Evolutionary conservation across 2,113 vertebrate species (phyloP).

Genomic region (Piaya cayana): DNA sequence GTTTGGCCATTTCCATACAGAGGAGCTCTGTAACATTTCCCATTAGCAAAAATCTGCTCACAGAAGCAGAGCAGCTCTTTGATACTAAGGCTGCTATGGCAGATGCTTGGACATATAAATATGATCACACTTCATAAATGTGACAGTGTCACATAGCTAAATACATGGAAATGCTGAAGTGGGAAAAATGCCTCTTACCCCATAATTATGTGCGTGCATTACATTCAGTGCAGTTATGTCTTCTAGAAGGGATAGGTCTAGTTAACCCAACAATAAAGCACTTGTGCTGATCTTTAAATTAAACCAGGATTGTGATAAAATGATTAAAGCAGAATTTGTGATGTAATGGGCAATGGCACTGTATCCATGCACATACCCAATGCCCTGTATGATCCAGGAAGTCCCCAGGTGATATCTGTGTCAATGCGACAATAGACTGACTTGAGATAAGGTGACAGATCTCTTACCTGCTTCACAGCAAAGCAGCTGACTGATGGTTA

Average conservation of each 20-base stretch:
- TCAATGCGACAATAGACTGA: background rate
- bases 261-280: background rate
- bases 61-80: conserved; percentile 6
- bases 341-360: background rate
- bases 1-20: background rate
- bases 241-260: background rate
- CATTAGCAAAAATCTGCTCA: background rate
- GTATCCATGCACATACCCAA: background rate
- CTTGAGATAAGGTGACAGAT: background rate
- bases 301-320: background rate
- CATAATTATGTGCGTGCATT: background rate
- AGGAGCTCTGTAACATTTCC: background rate
- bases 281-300: background rate
- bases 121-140: background rate
- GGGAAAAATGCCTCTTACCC: background rate
- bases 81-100: background rate
- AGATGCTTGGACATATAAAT: conserved; percentile 41
- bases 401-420: background rate
- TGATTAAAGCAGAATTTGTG: background rate
- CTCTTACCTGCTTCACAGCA: background rate
- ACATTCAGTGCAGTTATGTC: background rate
- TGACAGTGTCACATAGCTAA: background rate
- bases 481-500: background rate
- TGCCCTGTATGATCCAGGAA: background rate
- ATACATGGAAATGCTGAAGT: conserved; percentile 25